A percentile compares a stretch with the other conserved stretches of the same genome.
These are phyloP conservation scores for Hemaris fuciformis DNA, from an alignment of 2,888 invertebrate genomes.

Conservation along the genomic window DNA sequence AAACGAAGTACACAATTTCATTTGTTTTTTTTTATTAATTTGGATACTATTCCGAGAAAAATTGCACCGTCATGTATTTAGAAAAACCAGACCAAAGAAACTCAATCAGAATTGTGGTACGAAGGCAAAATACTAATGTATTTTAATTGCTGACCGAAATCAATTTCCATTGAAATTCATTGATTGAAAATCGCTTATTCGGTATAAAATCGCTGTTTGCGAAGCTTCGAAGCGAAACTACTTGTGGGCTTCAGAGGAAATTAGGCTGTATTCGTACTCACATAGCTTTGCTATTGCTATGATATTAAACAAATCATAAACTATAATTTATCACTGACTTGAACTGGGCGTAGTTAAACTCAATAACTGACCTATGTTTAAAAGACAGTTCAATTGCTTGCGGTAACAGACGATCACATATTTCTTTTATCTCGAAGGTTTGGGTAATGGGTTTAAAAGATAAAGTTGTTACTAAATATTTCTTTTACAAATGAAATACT, in stretches of 20 bases:
- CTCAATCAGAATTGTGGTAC: not conserved
- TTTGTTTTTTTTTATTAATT: no score
- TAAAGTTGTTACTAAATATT: no score
- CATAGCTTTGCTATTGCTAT: not conserved
- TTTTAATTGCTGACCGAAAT: conserved; percentile 1
- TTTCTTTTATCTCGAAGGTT: not conserved
- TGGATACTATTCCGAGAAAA: not conserved
- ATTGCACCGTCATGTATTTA: not conserved
- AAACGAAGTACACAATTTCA: no score
- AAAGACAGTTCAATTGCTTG: not conserved
- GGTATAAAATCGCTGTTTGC: conserved; percentile 1
- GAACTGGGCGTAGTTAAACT: not conserved
- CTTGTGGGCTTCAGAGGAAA: not conserved
- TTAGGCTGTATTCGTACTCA: not conserved
- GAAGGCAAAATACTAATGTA: not conserved
- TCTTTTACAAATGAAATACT: no score
- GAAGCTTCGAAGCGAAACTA: not conserved
- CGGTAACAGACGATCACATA: not conserved
- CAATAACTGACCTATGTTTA: conserved; percentile 1
- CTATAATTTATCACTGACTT: not conserved
- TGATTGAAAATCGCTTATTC: not conserved
- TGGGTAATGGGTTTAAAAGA: no score
- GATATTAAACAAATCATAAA: not conserved
- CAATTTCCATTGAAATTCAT: conserved; percentile 17
- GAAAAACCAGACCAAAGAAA: not conserved